These are phyloP conservation scores for Lutjanus erythropterus DNA, from an alignment of 2,113 vertebrate genomes.

Conservation along the genomic window DNA sequence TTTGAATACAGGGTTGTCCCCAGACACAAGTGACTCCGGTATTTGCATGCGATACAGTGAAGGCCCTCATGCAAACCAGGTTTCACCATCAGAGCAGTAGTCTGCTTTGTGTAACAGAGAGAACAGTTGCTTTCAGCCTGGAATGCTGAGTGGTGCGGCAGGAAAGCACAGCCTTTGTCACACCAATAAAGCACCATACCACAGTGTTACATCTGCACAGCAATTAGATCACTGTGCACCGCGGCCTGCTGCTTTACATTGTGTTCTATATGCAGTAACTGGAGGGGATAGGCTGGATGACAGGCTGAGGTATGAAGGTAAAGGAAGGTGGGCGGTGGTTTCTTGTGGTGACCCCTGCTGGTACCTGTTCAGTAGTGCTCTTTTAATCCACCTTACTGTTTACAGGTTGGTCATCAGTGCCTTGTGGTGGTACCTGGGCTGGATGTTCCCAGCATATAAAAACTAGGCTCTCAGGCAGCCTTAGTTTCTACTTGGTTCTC, in stretches of 20 bases:
- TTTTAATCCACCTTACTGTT: too few species aligned
- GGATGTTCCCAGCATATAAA: too few species aligned
- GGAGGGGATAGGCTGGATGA: background rate
- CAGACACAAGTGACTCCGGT: background rate
- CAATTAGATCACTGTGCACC: background rate
- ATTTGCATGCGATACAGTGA: slow-evolving; percentile 72
- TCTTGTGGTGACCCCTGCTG: background rate
- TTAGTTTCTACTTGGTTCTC: too few species aligned
- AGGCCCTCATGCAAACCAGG: slow-evolving; percentile 71
- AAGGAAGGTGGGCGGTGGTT: background rate
- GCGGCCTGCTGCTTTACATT: background rate
- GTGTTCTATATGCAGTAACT: background rate
- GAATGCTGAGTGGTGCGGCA: slow-evolving; percentile 52
- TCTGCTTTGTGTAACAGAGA: slow-evolving; percentile 69
- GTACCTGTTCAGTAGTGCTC: too few species aligned
- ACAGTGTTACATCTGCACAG: slow-evolving; percentile 12
- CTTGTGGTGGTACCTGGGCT: too few species aligned
- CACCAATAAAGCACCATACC: slow-evolving; percentile 45
- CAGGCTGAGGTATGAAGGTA: background rate
- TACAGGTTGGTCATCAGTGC: too few species aligned
- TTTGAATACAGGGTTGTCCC: slow-evolving; percentile 44
- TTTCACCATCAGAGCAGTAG: background rate
- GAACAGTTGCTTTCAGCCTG: slow-evolving; percentile 48
- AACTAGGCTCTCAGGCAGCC: too few species aligned
- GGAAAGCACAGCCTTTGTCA: slow-evolving; percentile 37